Conservation (phyloP, 2,888 invertebrate genomes). For the Phasia obesa region DNA sequence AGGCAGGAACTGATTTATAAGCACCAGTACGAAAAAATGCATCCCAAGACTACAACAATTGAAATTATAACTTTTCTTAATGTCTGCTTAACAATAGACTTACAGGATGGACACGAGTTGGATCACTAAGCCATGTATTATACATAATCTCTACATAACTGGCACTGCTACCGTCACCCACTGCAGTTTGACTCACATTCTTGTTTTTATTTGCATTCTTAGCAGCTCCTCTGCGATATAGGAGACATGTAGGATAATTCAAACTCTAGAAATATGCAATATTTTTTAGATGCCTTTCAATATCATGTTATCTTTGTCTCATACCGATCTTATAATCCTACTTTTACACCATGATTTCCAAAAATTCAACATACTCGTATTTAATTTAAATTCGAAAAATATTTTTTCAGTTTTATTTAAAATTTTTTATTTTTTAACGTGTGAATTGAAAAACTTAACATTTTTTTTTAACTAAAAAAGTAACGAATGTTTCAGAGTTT, state of each 20-base stretch:
- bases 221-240: conserved; percentile 10
- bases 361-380: conserved; percentile 28
- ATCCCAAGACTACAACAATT: conserved; percentile 91
- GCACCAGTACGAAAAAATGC: conserved; percentile 93
- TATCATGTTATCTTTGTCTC: too few relatives aligned
- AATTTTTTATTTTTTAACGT: background rate
- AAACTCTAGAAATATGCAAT: conserved; percentile 3
- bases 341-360: background rate
- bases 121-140: conserved; percentile 96
- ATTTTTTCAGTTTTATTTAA: background rate
- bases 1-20: conserved; percentile 85
- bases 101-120: conserved; percentile 96
- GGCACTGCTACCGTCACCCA: conserved; percentile 97
- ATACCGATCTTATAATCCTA: conserved; percentile 6
- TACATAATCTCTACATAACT: conserved; percentile 99
- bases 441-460: conserved; percentile 4
- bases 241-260: background rate
- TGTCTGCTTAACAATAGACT: conserved; percentile 81
- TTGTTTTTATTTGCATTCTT: conserved; percentile 10
- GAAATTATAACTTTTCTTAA: background rate
- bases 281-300: background rate
- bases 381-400: conserved; percentile 13
- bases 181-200: conserved; percentile 82
- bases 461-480: background rate
- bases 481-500: conserved; percentile 11